A percentile compares a stretch with the other conserved stretches of the same genome.
Evolutionary conservation across 37 sponge, comb jelly and placozoan species (phyloP).

Genomic region (Spongilla lacustris): DNA sequence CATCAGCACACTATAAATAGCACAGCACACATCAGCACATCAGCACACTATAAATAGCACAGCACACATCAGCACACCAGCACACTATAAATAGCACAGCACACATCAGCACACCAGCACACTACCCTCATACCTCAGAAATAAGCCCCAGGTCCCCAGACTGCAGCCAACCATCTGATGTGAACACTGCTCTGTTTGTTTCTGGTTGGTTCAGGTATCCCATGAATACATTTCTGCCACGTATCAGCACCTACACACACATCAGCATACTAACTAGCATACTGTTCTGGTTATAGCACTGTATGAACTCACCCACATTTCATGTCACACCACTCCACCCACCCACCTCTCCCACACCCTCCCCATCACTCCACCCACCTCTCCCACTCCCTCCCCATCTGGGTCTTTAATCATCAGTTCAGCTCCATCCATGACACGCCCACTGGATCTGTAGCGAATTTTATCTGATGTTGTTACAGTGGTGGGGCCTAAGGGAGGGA

Average conservation of each 20-base stretch:
- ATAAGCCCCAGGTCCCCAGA: constrained; percentile 82
- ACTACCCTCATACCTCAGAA: constrained; percentile 25
- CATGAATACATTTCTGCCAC: constrained; percentile 87
- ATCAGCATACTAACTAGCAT: neutral
- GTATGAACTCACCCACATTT: neutral
- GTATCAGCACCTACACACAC: constrained; percentile 57
- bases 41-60: too few species aligned
- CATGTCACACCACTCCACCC: neutral
- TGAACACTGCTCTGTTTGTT: constrained; percentile 53
- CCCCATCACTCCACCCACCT: constrained; percentile 48
- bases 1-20: too few species aligned
- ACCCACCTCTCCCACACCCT: constrained; percentile 81
- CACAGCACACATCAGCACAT: too few species aligned
- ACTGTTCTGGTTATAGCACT: neutral
- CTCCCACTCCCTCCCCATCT: constrained; percentile 78
- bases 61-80: too few species aligned
- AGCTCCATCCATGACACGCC: constrained; percentile 46
- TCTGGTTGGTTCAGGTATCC: constrained; percentile 71
- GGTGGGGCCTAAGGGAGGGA: constrained; percentile 49
- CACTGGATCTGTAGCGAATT: constrained; percentile 66
- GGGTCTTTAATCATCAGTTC: constrained; percentile 65
- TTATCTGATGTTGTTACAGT: constrained; percentile 67
- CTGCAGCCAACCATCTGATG: constrained; percentile 69
- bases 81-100: too few species aligned
- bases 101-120: too few species aligned